Percentiles rank a stretch among this genome's conserved stretches.
Evolutionary conservation across 2,888 invertebrate genomes (phyloP).

Genomic region (Thereva unica): DNA sequence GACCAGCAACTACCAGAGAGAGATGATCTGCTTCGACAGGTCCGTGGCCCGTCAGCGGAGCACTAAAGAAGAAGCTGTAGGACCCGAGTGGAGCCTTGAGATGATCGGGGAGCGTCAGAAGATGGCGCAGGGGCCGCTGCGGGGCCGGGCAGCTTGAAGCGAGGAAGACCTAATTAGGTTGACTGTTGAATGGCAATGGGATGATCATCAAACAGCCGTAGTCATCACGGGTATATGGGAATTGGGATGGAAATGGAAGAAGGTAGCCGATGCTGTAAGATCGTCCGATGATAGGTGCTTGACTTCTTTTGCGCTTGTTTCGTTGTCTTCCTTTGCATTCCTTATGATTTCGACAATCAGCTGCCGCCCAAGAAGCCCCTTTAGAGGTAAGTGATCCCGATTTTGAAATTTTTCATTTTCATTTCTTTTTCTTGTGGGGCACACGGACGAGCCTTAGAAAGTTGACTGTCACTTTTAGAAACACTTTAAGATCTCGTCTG

Average conservation of each 20-base stretch:
- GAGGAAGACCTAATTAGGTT: conserved; percentile 19
- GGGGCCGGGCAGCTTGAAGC: neutral
- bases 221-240: neutral
- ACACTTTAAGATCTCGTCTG: too few species aligned
- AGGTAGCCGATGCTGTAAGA: conserved; percentile 1
- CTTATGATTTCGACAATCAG: neutral
- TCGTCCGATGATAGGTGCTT: conserved; percentile 7
- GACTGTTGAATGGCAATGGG: conserved; percentile 18
- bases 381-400: neutral
- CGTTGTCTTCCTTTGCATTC: neutral
- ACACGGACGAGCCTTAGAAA: too few species aligned
- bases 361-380: neutral
- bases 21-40: conserved; percentile 24
- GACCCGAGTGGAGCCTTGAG: neutral
- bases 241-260: neutral
- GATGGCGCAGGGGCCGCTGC: too few species aligned
- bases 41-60: conserved; percentile 5
- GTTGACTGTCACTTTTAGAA: too few species aligned
- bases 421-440: too few species aligned
- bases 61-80: conserved; percentile 2
- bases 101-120: too few species aligned
- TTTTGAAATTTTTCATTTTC: conserved; percentile 1
- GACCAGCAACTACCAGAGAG: neutral
- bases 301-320: neutral
- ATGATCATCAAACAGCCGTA: neutral